phyloP scores from a whole-genome alignment of 2,797 vertebrate species.

The Lepilemur ruficaudatus region DNA sequence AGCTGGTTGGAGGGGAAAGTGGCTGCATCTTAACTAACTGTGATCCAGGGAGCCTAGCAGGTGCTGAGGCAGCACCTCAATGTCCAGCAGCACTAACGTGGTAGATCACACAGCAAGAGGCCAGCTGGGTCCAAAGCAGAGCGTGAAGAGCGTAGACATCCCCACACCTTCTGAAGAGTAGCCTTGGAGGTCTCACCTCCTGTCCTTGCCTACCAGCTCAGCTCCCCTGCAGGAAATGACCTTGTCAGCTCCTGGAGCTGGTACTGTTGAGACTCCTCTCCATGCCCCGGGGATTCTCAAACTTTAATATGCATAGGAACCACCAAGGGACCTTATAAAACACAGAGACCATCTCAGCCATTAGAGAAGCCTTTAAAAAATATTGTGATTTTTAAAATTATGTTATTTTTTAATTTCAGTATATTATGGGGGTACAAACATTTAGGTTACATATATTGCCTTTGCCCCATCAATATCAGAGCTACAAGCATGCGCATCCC shows the following conservation, averaged over 20 bases:
- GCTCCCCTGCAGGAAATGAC: neutral
- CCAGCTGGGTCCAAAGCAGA: neutral
- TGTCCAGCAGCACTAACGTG: neutral
- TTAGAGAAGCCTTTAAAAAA: neutral
- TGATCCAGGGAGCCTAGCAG: neutral
- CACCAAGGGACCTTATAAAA: neutral
- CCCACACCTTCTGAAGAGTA: rapidly evolving
- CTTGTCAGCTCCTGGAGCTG: neutral
- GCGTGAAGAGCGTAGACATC: rapidly evolving
- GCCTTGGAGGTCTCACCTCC: neutral
- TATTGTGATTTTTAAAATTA: no score
- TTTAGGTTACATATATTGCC: no score
- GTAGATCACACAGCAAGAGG: neutral
- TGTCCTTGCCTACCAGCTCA: neutral
- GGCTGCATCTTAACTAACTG: neutral
- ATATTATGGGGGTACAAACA: no score
- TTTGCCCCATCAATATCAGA: no score
- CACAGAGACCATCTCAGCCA: neutral
- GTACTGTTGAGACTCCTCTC: rapidly evolving
- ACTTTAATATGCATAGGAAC: neutral
- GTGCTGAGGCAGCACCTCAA: neutral
- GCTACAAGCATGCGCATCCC: no score
- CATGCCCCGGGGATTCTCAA: no score
- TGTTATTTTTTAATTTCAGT: no score
- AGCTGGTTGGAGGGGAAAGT: neutral